Percentiles rank a stretch among this genome's conserved stretches.
Evolutionary conservation across 1,140 invertebrate species (phyloP).

Genomic region (Pogonomyrmex californicus): DNA sequence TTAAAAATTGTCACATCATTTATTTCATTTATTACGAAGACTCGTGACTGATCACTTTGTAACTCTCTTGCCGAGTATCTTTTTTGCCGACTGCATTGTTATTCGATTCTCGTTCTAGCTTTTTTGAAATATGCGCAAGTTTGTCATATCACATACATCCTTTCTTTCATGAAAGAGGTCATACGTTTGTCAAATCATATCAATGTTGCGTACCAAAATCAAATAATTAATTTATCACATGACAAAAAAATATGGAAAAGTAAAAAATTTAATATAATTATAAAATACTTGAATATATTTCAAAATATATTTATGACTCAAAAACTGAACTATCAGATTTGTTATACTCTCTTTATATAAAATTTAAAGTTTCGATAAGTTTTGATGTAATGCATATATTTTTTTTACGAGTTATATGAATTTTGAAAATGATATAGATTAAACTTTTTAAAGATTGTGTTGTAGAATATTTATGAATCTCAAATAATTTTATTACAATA

Average conservation of each 20-base stretch:
- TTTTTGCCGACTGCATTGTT: not conserved
- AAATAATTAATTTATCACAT: not conserved
- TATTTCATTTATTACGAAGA: not conserved
- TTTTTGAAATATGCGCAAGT: not conserved
- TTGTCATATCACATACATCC: not conserved
- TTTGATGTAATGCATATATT: not conserved
- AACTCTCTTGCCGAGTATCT: not conserved
- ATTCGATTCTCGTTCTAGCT: not conserved
- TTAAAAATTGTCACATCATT: conserved; percentile 13
- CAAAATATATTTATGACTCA: not conserved
- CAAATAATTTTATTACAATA: not conserved
- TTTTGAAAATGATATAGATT: not conserved
- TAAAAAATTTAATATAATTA: not conserved
- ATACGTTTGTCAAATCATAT: not conserved
- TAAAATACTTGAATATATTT: not conserved
- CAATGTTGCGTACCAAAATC: not conserved
- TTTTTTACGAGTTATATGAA: not conserved
- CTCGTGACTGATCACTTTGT: not conserved
- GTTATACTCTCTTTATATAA: not conserved
- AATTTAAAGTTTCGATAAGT: not conserved
- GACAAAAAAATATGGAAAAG: not conserved
- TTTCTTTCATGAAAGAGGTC: not conserved
- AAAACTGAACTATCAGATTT: not conserved
- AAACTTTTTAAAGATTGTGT: not conserved
- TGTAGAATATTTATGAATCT: not conserved